Percentiles rank a stretch among this genome's conserved stretches.
These are phyloP conservation scores for Poecilia gillii DNA, from an alignment of 2,797 vertebrate species.

Conservation along the genomic window DNA sequence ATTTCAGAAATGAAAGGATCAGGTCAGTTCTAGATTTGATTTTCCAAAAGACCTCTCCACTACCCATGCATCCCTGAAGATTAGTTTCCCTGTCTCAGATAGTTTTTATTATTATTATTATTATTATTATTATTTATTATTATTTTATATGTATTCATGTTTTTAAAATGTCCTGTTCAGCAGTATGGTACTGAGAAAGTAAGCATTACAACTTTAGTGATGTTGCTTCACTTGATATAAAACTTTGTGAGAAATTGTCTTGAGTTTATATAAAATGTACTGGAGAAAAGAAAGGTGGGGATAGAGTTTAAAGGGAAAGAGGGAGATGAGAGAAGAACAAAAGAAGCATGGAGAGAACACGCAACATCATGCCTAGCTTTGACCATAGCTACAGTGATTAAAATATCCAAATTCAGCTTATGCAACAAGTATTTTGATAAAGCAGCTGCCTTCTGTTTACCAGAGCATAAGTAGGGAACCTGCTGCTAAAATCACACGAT, in stretches of 20 bases:
- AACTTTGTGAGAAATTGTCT: no score
- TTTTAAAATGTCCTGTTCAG: no score
- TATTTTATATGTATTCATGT: no score
- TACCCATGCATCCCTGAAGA: neutral
- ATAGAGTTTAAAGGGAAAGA: no score
- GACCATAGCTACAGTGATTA: neutral
- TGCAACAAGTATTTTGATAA: neutral
- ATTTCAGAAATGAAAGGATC: neutral
- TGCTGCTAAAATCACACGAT: neutral
- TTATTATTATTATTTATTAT: no score
- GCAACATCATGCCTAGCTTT: neutral
- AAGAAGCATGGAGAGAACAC: no score
- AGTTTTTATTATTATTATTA: neutral
- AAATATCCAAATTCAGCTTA: neutral
- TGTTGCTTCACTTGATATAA: no score
- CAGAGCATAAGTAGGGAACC: neutral
- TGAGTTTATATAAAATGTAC: no score
- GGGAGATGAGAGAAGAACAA: no score
- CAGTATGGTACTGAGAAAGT: no score
- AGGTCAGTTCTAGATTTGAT: neutral
- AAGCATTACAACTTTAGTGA: no score
- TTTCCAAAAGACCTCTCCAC: neutral
- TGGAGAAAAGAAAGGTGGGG: no score
- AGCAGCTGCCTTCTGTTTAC: neutral
- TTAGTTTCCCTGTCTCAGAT: neutral